A percentile compares a stretch with the other conserved stretches of the same genome.
Conservation (phyloP, 2,888 invertebrate species). For the Spatulosminthurus flaviceps region DNA sequence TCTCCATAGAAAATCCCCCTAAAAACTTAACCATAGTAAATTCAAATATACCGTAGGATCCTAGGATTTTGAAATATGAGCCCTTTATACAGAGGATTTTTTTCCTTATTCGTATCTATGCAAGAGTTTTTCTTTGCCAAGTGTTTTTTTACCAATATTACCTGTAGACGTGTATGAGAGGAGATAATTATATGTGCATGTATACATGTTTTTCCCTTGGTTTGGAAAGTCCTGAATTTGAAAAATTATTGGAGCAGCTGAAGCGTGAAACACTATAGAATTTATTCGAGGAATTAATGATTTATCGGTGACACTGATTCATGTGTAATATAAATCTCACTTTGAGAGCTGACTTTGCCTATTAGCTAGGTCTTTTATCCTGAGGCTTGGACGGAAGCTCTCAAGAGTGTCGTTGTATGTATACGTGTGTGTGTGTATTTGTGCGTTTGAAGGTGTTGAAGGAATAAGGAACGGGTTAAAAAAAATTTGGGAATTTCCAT, state of each 20-base stretch:
- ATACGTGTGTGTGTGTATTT: too few species aligned
- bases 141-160: too few species aligned
- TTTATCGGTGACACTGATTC: slow-evolving; percentile 29
- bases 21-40: too few species aligned
- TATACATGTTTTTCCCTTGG: too few species aligned
- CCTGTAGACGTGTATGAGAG: too few species aligned
- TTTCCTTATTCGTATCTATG: too few species aligned
- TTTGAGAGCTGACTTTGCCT: not conserved
- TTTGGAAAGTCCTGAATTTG: not conserved
- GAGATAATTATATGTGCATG: too few species aligned
- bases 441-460: slow-evolving; percentile 21
- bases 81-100: too few species aligned
- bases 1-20: too few species aligned
- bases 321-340: slow-evolving; percentile 10
- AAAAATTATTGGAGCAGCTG: not conserved
- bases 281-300: slow-evolving; percentile 19
- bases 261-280: not conserved
- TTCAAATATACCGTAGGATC: too few species aligned
- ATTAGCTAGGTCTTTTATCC: not conserved
- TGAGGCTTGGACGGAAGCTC: not conserved
- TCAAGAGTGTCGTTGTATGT: not conserved
- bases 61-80: too few species aligned
- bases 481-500: not conserved
- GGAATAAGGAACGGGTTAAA: slow-evolving; percentile 13
- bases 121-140: too few species aligned